Evolutionary conservation across 37 sponge, comb jelly and placozoan species (phyloP), one percentile per base, ranked within the genome.

Genomic region (Beroe forskalii): DNA sequence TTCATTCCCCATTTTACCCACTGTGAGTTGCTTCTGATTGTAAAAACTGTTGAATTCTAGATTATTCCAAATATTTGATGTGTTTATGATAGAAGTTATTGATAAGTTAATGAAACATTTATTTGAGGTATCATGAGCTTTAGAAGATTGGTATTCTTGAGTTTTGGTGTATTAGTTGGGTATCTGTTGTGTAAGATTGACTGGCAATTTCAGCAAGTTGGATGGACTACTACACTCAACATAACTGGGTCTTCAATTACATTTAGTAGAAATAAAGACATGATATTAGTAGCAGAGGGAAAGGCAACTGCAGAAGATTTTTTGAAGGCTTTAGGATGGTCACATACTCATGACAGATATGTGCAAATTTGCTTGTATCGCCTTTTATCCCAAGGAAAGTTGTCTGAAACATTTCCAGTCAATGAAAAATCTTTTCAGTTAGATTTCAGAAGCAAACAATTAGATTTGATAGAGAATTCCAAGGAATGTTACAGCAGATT

Each of bases 271-370:
- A 17, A 35, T 20, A 6, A 32, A 37, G 75, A 37, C 40, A 72
- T 72, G 75, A 38, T 38, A 38, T 36, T 72, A 4, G 8, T 38
- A 36, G 23, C 75, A 72, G 35, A 3, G 39, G 75, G 39, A 37
- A 37, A 37, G 35, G 40, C 31, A 8, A 33, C 40, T 35, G 37
- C 8, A 8, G 39, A 8, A 30, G 75, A 72, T 30, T 35, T 72
- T 6, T 72, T 35, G 39, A 72, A 72, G 30, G 75, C 75, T 20
- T 22, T 72, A 8, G 75, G 75, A 37, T 72, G 75, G 75, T 38
- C 40, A 22, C 75, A 72, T 33, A 39, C 39, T 37, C 75, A 72
- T 37, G 75, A 72, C 35, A 23, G 75, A 23, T 72, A 72, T 37
- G 75, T 72, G 1, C 75, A 72, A 37, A 4, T 72, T 22, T 72